A percentile compares a stretch with the other conserved stretches of the same genome.
These are phyloP conservation scores for Orchesella flavescens DNA, from an alignment of 2,888 invertebrate genomes.

Conservation along the genomic window DNA sequence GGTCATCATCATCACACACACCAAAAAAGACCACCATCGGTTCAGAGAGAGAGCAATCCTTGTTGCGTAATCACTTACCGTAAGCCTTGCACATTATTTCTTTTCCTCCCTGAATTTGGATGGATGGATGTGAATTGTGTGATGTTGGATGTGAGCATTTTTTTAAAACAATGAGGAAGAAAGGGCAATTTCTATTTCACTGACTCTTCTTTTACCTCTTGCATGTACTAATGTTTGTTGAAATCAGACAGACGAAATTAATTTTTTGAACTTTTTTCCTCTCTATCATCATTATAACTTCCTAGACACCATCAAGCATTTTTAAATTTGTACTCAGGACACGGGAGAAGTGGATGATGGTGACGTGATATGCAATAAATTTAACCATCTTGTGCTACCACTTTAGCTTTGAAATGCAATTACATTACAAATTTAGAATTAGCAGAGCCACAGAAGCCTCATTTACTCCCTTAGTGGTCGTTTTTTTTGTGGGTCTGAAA, in stretches of 20 bases:
- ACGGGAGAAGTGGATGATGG: slow-evolving; percentile 14
- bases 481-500: slow-evolving; percentile 3
- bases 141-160: not conserved
- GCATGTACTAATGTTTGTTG: not conserved
- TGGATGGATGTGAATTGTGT: not conserved
- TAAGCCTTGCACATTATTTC: slow-evolving; percentile 30
- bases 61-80: slow-evolving; percentile 44
- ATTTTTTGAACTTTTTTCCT: not conserved
- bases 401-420: not conserved
- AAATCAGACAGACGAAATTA: slow-evolving; percentile 14
- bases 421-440: not conserved
- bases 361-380: not conserved
- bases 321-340: slow-evolving; percentile 19
- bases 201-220: not conserved
- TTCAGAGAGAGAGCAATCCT: not conserved
- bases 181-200: slow-evolving; percentile 27
- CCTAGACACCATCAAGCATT: not conserved
- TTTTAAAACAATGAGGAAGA: not conserved
- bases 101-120: not conserved
- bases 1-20: not conserved
- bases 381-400: slow-evolving; percentile 9
- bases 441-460: not conserved
- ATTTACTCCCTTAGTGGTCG: not conserved
- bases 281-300: slow-evolving; percentile 10
- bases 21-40: slow-evolving; percentile 14